These are phyloP conservation scores for Parnassius glacialis DNA, from an alignment of 2,888 invertebrate species.

Conservation along the genomic window DNA sequence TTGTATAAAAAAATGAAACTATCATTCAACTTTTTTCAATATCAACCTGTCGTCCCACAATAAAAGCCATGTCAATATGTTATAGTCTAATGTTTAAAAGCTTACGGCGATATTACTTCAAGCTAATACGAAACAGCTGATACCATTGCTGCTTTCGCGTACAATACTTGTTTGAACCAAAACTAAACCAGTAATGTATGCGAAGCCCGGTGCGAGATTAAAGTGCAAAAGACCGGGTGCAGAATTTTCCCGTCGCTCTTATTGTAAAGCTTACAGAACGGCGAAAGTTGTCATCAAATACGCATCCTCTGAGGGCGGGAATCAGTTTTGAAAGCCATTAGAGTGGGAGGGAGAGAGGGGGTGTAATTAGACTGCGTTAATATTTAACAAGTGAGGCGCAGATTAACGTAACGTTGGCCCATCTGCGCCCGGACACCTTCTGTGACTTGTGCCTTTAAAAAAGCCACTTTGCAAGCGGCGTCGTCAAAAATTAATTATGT, in stretches of 20 bases:
- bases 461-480: slow-evolving; percentile 60
- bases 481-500: slow-evolving; percentile 73
- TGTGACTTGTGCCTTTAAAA: slow-evolving; percentile 63
- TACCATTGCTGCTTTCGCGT: slow-evolving; percentile 32
- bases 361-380: slow-evolving; percentile 79
- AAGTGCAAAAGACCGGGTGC: slow-evolving; percentile 39
- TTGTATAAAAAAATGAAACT: too few relatives aligned
- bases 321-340: slow-evolving; percentile 82
- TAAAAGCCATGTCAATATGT: too few relatives aligned
- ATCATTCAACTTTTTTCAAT: too few relatives aligned
- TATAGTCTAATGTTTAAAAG: slow-evolving; percentile 39
- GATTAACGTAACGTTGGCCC: slow-evolving; percentile 67
- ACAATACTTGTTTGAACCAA: slow-evolving; percentile 6
- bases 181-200: slow-evolving; percentile 30
- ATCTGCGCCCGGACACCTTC: slow-evolving; percentile 70
- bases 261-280: slow-evolving; percentile 50
- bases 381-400: slow-evolving; percentile 78
- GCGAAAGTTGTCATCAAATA: slow-evolving; percentile 78
- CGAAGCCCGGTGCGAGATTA: slow-evolving; percentile 33
- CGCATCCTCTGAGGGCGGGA: slow-evolving; percentile 75
- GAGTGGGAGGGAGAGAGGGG: slow-evolving; percentile 54
- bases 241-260: slow-evolving; percentile 40
- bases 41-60: too few relatives aligned
- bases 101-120: slow-evolving; percentile 28
- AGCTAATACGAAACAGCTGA: slow-evolving; percentile 23